Percentiles rank a stretch among this genome's conserved stretches.
Evolutionary conservation across 1,140 invertebrate genomes (phyloP).

Genomic region (Drosophila dunni): DNA sequence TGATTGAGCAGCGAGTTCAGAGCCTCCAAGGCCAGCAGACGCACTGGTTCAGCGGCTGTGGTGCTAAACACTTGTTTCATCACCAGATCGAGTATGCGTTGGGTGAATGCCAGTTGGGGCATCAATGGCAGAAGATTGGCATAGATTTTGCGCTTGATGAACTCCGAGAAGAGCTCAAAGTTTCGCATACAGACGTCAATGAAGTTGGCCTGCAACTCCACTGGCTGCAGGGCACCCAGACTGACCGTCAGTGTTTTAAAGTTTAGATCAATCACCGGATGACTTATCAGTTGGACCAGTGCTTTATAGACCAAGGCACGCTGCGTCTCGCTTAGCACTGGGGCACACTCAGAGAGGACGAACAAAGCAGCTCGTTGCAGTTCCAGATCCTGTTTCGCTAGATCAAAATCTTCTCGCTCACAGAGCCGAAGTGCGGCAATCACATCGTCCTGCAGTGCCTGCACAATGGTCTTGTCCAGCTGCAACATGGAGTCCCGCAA

Average conservation of each 20-base stretch:
- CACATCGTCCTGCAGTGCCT: constrained; percentile 65
- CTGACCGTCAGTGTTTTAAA: constrained; percentile 54
- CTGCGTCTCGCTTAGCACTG: constrained; percentile 66
- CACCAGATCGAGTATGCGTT: constrained; percentile 71
- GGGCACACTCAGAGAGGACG: constrained; percentile 63
- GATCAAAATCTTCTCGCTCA: constrained; percentile 52
- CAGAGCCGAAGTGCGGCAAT: constrained; percentile 57
- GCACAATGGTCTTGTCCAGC: constrained; percentile 42
- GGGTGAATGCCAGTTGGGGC: constrained; percentile 71
- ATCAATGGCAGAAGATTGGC: constrained; percentile 66
- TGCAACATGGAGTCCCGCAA: constrained; percentile 43
- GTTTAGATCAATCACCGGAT: constrained; percentile 69
- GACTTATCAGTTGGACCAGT: constrained; percentile 65
- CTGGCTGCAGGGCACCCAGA: constrained; percentile 38
- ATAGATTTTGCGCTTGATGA: constrained; percentile 74
- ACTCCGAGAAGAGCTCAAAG: constrained; percentile 69
- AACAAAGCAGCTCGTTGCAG: constrained; percentile 63
- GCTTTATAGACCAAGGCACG: constrained; percentile 73
- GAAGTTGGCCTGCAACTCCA: constrained; percentile 74
- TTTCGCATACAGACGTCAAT: constrained; percentile 70
- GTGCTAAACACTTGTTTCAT: constrained; percentile 60
- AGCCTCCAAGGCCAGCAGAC: constrained; percentile 65
- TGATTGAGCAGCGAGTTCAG: constrained; percentile 60
- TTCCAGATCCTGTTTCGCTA: constrained; percentile 53
- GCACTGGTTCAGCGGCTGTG: constrained; percentile 31